Conservation (phyloP, 2,888 invertebrate genomes). For the Xanthia togata region DNA sequence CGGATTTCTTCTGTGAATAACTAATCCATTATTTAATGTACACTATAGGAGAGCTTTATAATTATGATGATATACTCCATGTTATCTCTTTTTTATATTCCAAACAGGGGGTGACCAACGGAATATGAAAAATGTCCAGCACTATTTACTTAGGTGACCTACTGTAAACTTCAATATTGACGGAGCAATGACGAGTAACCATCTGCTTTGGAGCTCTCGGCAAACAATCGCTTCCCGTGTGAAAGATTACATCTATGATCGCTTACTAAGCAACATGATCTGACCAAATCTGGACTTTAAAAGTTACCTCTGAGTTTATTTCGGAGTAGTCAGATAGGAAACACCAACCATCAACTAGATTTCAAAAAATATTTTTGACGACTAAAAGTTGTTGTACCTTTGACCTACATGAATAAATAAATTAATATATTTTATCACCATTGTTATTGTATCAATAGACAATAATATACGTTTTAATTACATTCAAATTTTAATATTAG, state of each 20-base stretch:
- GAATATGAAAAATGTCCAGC: constrained; percentile 43
- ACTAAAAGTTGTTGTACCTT: neutral
- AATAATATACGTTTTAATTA: constrained; percentile 9
- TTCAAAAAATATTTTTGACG: neutral
- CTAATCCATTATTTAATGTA: neutral
- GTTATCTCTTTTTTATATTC: constrained; percentile 20
- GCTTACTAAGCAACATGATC: constrained; percentile 24
- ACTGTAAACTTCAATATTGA: constrained; percentile 78
- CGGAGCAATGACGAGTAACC: constrained; percentile 69
- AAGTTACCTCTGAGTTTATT: neutral
- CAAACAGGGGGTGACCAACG: constrained; percentile 41
- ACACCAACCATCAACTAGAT: neutral
- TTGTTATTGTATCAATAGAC: constrained; percentile 17
- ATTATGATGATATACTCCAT: neutral
- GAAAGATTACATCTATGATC: constrained; percentile 68
- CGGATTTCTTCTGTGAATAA: neutral
- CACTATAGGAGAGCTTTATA: neutral
- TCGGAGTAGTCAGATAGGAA: too few relatives aligned
- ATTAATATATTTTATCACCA: neutral
- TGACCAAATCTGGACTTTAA: neutral
- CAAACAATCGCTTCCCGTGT: constrained; percentile 82
- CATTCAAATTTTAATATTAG: neutral
- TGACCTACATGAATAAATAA: neutral
- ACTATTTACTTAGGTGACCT: constrained; percentile 67
- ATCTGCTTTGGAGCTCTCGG: constrained; percentile 71